Conservation (phyloP, 1,140 invertebrate species). For the Vollenhovia emeryi region DNA sequence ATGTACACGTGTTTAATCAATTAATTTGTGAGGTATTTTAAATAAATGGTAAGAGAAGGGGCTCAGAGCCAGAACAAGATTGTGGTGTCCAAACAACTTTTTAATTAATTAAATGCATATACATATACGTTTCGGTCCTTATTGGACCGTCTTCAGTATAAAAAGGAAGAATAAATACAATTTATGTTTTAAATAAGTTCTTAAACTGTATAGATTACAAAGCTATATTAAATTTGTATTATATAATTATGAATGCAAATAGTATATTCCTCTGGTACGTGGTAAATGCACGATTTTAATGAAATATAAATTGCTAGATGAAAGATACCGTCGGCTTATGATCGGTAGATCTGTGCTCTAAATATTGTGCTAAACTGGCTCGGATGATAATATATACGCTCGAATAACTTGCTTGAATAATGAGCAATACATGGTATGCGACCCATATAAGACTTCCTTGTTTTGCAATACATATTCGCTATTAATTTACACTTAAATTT, state of each 20-base stretch:
- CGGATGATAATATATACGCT: not conserved
- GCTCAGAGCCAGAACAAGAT: too few relatives aligned
- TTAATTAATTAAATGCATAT: too few relatives aligned
- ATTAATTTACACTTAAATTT: too few relatives aligned
- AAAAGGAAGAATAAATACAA: too few relatives aligned
- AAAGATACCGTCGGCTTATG: not conserved
- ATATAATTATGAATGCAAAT: not conserved
- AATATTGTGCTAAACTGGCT: too few relatives aligned
- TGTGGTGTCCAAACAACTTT: too few relatives aligned
- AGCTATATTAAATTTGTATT: not conserved
- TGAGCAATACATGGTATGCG: not conserved
- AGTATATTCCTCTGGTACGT: not conserved
- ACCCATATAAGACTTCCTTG: not conserved
- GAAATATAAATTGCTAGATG: not conserved
- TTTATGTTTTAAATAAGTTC: not conserved
- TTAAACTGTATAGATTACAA: not conserved
- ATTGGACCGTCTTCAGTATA: too few relatives aligned
- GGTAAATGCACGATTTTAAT: not conserved
- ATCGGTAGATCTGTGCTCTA: not conserved
- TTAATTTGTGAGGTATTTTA: too few relatives aligned
- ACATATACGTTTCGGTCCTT: too few relatives aligned
- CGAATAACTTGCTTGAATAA: not conserved
- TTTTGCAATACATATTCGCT: not conserved
- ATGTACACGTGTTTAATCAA: not conserved
- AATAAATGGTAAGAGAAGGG: too few relatives aligned